Evolutionary conservation across 2,888 invertebrate species (phyloP).

Genomic region (Mellilla xanthometata): DNA sequence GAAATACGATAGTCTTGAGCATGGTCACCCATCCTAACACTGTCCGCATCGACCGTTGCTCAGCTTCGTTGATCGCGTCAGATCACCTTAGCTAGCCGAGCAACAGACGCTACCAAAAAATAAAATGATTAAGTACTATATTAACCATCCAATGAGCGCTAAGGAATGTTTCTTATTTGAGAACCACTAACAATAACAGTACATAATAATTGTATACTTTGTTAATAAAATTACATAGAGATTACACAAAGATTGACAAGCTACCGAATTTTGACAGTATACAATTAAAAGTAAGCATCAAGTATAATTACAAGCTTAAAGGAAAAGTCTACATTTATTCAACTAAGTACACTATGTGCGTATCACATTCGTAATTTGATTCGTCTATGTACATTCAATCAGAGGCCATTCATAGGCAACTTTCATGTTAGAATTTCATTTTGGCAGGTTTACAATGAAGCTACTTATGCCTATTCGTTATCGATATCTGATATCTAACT

Average conservation of each 20-base stretch:
- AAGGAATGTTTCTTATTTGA: no score
- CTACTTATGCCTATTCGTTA: background rate
- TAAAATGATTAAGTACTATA: no score
- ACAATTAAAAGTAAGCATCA: constrained; percentile 15
- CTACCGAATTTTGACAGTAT: constrained; percentile 17
- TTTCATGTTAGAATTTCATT: constrained; percentile 3
- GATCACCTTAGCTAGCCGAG: no score
- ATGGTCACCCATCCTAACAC: no score
- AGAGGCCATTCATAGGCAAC: constrained; percentile 14
- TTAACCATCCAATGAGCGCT: no score
- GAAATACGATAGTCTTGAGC: no score
- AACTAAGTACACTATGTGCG: constrained; percentile 4
- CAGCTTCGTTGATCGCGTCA: no score
- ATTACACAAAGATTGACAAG: constrained; percentile 10
- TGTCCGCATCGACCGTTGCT: no score
- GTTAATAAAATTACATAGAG: constrained; percentile 3
- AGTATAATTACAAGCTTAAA: constrained; percentile 18
- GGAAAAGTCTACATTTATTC: constrained; percentile 8
- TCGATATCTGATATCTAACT: no score
- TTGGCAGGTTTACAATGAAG: constrained; percentile 16
- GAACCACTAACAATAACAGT: no score
- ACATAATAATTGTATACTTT: constrained; percentile 1
- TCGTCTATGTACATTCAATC: constrained; percentile 15
- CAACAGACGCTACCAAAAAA: no score
- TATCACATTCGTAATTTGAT: constrained; percentile 3